A percentile compares a stretch with the other conserved stretches of the same genome.
Evolutionary conservation across 2,797 vertebrate genomes (phyloP).

Genomic region (Lepus oiostolus): DNA sequence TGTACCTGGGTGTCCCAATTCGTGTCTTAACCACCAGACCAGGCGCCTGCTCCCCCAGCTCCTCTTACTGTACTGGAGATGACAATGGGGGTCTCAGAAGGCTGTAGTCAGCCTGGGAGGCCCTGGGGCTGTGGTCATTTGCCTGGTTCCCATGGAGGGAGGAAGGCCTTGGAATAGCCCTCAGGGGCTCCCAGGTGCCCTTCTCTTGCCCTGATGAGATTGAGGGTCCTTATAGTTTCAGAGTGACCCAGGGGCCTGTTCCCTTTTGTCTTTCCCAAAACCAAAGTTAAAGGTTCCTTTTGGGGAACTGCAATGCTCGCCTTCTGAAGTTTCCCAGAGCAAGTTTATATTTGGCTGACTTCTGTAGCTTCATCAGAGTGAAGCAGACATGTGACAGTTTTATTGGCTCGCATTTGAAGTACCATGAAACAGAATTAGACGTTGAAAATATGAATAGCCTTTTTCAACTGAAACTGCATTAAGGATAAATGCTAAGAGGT

Average conservation of each 20-base stretch:
- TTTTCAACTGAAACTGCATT: constrained; percentile 19
- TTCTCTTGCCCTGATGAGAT: not conserved
- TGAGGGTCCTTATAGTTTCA: not conserved
- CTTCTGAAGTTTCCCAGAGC: not conserved
- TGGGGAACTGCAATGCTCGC: not conserved
- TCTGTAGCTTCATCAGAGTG: not conserved
- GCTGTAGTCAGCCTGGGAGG: not conserved
- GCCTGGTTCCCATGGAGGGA: not conserved
- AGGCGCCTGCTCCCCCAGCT: too few relatives aligned
- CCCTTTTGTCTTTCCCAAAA: not conserved
- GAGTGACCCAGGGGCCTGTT: not conserved
- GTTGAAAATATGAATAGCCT: not conserved
- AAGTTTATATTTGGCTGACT: not conserved
- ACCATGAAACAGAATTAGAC: not conserved
- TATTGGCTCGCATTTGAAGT: not conserved
- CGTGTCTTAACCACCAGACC: too few relatives aligned
- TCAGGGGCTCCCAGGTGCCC: not conserved
- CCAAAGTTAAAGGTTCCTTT: constrained; percentile 23
- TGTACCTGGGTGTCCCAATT: too few relatives aligned
- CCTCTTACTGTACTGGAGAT: not conserved
- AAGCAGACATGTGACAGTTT: not conserved
- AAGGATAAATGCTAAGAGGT: not conserved
- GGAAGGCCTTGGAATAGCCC: not conserved
- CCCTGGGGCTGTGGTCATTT: not conserved
- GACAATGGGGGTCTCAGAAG: not conserved